Base-by-base conservation (phyloP, 2,113 vertebrate genomes). In the Verasper variegatus region DNA sequence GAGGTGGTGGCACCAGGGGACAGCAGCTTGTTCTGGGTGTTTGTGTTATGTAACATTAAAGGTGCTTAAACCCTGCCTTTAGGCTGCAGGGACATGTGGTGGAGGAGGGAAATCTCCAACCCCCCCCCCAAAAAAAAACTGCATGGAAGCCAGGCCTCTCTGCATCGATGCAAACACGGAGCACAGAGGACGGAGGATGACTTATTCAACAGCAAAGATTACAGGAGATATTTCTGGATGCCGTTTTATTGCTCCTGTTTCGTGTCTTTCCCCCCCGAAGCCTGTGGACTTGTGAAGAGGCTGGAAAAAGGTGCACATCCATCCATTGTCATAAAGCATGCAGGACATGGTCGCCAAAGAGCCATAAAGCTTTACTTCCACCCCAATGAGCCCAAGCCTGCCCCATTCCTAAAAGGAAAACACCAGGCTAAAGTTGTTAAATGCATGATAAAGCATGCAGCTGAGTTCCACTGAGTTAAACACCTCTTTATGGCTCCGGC, bases 351-450 rank as follows among this genome's bases (percentile, higher is more conserved):
- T 76, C 20, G 17, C 66, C 56, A 69, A 76, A 73, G 72, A 74
- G 71, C 83, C 63, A 15, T 83, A 85, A 86, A 86, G 58, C 76
- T 73, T 80, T 58, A 76, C 77, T 83, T 86, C 90, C 72, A 71
- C 69, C 14, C 60, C 56, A 64, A 42, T 57, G 63, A 86, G 64
- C 64, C 58, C 45, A n/a, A 65, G 27, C 55, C 51, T 31, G 59
- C 45, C 31, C 51, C 23, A 1, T 82, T 77, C 42, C 62, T 62
- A 66, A 74, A 82, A 81, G 68, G 78, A 83, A 84, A 81, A 90
- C 86, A 89, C 68, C 70, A 40, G 78, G 56, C 67, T 60, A 52
- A 71, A 76, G 83, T 55, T 84, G 82, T 89, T 83, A 81, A 75
- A 88, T 45, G 84, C 84, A 62, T 56, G 56, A 88, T 85, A 86